Conservation (phyloP, 2,113 vertebrate genomes). For the Rostratula benghalensis region DNA sequence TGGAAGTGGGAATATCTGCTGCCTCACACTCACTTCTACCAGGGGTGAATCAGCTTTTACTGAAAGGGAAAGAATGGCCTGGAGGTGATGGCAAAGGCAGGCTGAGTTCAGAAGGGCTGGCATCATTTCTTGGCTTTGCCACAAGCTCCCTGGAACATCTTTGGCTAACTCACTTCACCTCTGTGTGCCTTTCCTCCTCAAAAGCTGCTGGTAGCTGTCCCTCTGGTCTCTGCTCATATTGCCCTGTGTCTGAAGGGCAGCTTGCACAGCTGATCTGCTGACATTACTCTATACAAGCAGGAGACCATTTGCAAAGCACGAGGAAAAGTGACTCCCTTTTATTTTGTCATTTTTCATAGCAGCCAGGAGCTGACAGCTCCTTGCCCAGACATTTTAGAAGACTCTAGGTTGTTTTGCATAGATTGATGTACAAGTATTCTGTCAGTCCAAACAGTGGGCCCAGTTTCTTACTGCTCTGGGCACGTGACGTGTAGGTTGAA, state of each 20-base stretch:
- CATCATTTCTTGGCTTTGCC: conserved; percentile 51
- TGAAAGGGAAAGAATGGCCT: conserved; percentile 45
- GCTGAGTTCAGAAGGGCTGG: conserved; percentile 45
- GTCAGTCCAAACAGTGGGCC: not conserved
- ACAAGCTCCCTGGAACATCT: conserved; percentile 37
- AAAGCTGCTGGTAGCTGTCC: not conserved
- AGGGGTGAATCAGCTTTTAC: conserved; percentile 56
- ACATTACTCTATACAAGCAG: not conserved
- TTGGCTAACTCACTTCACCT: conserved; percentile 34
- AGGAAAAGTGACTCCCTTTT: not conserved
- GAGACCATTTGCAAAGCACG: not conserved
- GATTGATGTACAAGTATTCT: not conserved
- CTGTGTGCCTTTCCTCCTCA: conserved; percentile 12
- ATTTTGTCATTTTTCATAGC: not conserved
- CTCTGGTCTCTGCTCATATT: not conserved
- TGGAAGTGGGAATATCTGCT: conserved; percentile 28
- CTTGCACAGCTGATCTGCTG: not conserved
- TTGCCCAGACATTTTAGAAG: not conserved
- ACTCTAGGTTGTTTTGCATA: not conserved
- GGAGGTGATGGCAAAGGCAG: conserved; percentile 61
- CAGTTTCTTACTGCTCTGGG: not conserved
- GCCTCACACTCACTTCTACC: conserved; percentile 7
- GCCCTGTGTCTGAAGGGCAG: not conserved
- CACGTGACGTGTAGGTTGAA: not conserved
- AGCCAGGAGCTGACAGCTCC: not conserved